Evolutionary conservation across 2,797 vertebrate genomes (phyloP), one percentile per base, ranked within the genome.

Genomic region (Sebastes oblongus): DNA sequence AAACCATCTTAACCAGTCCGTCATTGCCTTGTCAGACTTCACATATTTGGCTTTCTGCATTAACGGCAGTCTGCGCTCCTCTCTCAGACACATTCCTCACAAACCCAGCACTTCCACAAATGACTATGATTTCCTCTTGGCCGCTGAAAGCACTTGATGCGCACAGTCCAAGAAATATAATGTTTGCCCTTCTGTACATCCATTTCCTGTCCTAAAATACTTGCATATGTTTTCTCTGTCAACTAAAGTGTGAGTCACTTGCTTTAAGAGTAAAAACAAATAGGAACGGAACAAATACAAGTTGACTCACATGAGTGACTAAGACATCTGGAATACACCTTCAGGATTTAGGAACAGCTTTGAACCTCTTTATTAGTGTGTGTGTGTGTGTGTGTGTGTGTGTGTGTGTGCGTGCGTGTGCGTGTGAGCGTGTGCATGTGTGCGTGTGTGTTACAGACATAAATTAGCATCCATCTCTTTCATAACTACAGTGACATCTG

Each of bases 231-330:
- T 89, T 89, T 80, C 66, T 73, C 72, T 87, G 84, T 86, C 72
- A 88, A 78, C 64, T 70, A 30, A 25, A 46, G 67, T 22, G 71
- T 93, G 94, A 94, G 36, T 95, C 94, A 94, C 72, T 70, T 50
- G 83, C 82, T 90, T 92, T 81, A 88, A 86, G 82, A 91, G 86
- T 80, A 75, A 90, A 92, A 91, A 90, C 87, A 92, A 90, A 89
- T 66, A 85, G 6, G 25, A 78, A 70, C 39, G 72, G 85, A 91
- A 88, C 78, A 81, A 86, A 88, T 78, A 88, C 54, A 58, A 75
- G 82, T 84, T 95, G 93, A 96, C 80, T 96, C 95, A 96, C 87
- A 46, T 5, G 20, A 59, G 81, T 96, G 95, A 96, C 93, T 94
- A 94, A 95, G 36, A 69, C 74, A 59, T 78, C 70, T 87, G 90